phyloP scores from a whole-genome alignment of 2,888 invertebrate genomes.

The Pollenia amentaria region DNA sequence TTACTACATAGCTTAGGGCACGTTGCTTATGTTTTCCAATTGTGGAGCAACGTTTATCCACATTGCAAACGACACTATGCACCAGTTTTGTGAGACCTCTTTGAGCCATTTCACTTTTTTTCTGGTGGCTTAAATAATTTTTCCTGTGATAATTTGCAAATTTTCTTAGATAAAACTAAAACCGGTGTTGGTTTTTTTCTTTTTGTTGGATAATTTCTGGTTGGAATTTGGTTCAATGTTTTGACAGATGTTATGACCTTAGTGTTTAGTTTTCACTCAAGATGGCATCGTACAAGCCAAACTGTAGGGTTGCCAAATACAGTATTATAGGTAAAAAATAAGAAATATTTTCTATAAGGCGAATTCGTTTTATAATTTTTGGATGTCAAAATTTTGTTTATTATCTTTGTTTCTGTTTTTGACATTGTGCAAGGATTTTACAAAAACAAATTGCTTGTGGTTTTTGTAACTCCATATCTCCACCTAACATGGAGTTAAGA shows the following conservation, averaged over 20 bases:
- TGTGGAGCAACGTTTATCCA: slow-evolving; percentile 8
- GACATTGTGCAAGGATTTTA: too few relatives aligned
- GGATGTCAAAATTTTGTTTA: too few relatives aligned
- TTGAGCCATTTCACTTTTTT: slow-evolving; percentile 54
- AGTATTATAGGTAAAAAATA: not conserved
- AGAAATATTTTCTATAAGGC: too few relatives aligned
- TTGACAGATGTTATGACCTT: slow-evolving; percentile 35
- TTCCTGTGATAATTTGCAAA: slow-evolving; percentile 41
- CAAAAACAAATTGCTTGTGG: too few relatives aligned
- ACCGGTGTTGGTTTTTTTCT: slow-evolving; percentile 20
- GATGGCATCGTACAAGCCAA: slow-evolving; percentile 1
- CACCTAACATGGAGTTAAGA: too few relatives aligned
- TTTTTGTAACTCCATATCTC: too few relatives aligned
- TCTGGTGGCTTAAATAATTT: not conserved
- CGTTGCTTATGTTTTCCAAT: slow-evolving; percentile 49
- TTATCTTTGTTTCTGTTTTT: too few relatives aligned
- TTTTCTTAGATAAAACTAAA: slow-evolving; percentile 9
- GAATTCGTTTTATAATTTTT: too few relatives aligned
- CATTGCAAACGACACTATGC: slow-evolving; percentile 24
- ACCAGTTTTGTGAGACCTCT: slow-evolving; percentile 53
- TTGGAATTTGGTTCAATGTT: slow-evolving; percentile 57
- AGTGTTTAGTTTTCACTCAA: not conserved
- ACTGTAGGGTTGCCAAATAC: not conserved
- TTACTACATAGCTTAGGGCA: slow-evolving; percentile 46
- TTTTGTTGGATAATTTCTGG: slow-evolving; percentile 54